phyloP scores from a whole-genome alignment of 2,797 vertebrate species.

The Hydrophis major region DNA sequence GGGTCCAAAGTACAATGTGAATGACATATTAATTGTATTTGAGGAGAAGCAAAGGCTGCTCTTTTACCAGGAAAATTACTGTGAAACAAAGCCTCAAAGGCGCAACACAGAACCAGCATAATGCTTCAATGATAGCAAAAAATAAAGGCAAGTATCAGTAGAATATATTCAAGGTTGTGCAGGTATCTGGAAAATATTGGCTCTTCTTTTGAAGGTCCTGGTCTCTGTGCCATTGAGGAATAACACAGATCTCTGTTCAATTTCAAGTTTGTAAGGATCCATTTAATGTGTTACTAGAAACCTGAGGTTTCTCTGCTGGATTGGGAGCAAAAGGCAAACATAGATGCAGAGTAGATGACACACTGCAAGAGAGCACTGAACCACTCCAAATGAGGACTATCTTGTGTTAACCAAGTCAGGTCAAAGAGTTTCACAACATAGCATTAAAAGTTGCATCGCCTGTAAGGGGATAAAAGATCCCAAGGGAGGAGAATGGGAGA shows the following conservation, averaged over 20 bases:
- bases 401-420: neutral
- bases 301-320: neutral
- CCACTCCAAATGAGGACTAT: neutral
- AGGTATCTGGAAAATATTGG: neutral
- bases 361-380: neutral
- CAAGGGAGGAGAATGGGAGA: no score
- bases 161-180: conserved; percentile 9
- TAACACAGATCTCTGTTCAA: neutral
- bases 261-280: neutral
- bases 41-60: conserved; percentile 54
- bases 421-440: neutral
- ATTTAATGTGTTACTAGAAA: neutral
- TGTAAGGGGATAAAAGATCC: no score
- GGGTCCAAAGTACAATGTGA: conserved; percentile 59
- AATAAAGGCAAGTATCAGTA: conserved; percentile 11
- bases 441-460: neutral
- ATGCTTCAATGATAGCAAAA: conserved; percentile 33
- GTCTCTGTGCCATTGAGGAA: neutral
- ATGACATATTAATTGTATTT: conserved; percentile 68
- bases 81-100: conserved; percentile 55
- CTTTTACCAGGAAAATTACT: conserved; percentile 59
- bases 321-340: neutral
- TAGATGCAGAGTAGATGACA: neutral
- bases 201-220: neutral
- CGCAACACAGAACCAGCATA: conserved; percentile 31